A percentile compares a stretch with the other conserved stretches of the same genome.
Conservation (phyloP, 2,797 vertebrate species). For the Pachyuromys duprasi region DNA sequence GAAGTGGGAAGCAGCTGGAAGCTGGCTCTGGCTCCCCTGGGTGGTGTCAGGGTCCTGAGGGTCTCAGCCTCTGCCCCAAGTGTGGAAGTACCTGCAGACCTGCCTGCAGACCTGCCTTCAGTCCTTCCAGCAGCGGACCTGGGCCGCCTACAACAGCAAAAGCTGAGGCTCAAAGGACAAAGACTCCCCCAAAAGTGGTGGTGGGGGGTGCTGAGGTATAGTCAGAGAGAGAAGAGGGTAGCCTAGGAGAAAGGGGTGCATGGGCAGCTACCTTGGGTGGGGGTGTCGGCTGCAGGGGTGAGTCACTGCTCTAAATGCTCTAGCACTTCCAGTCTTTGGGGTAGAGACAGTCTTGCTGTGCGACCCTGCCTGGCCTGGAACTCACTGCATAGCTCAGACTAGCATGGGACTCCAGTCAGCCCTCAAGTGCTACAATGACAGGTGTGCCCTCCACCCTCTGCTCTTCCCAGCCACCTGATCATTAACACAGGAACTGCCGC, state of each 20-base stretch:
- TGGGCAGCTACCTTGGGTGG: too few species aligned
- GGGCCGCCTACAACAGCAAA: background rate
- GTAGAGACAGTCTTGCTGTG: background rate
- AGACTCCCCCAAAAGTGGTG: background rate
- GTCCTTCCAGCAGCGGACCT: background rate
- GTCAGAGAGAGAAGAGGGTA: background rate
- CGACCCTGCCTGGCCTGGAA: background rate
- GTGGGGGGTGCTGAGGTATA: accelerated
- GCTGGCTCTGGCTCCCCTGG: background rate
- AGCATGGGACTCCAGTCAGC: background rate
- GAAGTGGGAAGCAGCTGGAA: background rate
- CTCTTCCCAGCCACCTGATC: background rate
- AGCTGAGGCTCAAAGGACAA: background rate
- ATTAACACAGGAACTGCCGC: background rate
- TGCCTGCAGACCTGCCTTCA: background rate
- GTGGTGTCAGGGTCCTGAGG: too few species aligned
- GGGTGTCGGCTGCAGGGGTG: background rate
- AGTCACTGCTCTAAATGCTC: background rate
- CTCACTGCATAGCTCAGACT: background rate
- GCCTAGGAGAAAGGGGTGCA: too few species aligned
- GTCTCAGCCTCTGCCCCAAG: too few species aligned
- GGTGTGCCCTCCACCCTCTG: background rate
- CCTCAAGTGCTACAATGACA: background rate
- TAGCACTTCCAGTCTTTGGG: background rate
- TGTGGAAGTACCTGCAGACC: accelerated